phyloP scores from a whole-genome alignment of 2,113 vertebrate genomes.

The Entosphenus tridentatus region DNA sequence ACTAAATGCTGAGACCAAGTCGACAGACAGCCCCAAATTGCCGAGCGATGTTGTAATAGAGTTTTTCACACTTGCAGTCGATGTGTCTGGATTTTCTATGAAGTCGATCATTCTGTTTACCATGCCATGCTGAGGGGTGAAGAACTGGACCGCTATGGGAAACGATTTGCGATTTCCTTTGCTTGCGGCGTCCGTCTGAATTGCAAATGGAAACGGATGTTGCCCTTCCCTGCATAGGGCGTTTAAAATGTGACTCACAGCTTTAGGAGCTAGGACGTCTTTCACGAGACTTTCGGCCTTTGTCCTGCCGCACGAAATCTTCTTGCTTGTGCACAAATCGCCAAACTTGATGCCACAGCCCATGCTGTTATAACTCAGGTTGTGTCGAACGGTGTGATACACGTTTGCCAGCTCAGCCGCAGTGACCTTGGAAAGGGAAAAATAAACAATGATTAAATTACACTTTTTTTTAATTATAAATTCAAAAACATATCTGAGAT shows the following conservation, averaged over 20 bases:
- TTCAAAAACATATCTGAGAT: too few relatives aligned
- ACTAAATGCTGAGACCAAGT: constrained; percentile 12
- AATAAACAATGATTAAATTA: too few relatives aligned
- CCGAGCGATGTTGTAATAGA: constrained; percentile 7
- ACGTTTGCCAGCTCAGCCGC: constrained; percentile 3
- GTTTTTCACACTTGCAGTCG: constrained; percentile 7
- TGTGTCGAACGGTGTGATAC: constrained; percentile 8
- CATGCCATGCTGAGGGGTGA: constrained; percentile 7
- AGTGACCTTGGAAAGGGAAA: constrained; percentile 3
- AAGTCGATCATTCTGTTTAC: constrained; percentile 9
- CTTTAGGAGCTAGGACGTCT: constrained; percentile 9
- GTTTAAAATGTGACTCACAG: background rate
- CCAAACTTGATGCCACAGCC: constrained; percentile 6
- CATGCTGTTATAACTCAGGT: constrained; percentile 8
- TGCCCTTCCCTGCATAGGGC: background rate
- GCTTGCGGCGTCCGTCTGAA: constrained; percentile 8
- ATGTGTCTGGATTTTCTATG: constrained; percentile 10
- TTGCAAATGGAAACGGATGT: constrained; percentile 3
- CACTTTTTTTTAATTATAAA: too few relatives aligned
- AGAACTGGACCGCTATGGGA: constrained; percentile 7
- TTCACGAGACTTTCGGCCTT: constrained; percentile 8
- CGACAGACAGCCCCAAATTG: constrained; percentile 9
- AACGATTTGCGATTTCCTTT: constrained; percentile 9
- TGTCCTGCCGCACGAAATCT: constrained; percentile 7
- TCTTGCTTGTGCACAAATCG: constrained; percentile 7